Base-by-base conservation (phyloP, 2,797 vertebrate genomes). In the Pantherophis vulpinus region DNA sequence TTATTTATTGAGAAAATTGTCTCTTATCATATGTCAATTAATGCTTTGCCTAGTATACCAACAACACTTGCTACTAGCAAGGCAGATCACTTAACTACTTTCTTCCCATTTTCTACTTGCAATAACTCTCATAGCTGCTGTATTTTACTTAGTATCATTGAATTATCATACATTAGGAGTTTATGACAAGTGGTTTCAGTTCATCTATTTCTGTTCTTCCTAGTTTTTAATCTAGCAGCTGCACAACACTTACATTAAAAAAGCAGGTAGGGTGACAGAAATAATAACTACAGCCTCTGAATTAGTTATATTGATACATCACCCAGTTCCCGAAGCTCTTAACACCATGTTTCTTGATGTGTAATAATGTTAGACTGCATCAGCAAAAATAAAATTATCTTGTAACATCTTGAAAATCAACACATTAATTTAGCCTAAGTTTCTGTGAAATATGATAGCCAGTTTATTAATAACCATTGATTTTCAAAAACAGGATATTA, bases 11-110 rank as follows among this genome's bases (percentile, higher is more conserved):
- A 91, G 93, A 95, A 95, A 95, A 93, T 25, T 61, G 32, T 66
- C 79, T 89, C 47, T 91, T 93, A 88, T 96, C 97, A 96, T 96
- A 95, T 89, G 94, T 94, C 95, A 97, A 96, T 96, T 97, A 97
- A 95, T 95, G 93, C 47, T 60, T 88, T 90, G 87, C 60, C 95
- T 96, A 96, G 95, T 96, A 91, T 95, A 94, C 95, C 94, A 96
- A 90, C 88, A 96, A 94, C 59, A 95, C 92, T 94, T 96, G 66
- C 96, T 96, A 94, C 92, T 94, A 93, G 70, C 83, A 95, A 60
- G 94, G 93, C 47, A 55, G 90, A 92, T 12, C 86, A 93, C 87
- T 94, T 96, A 96, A 96, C 95, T 95, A 94, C 91, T 96, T 96
- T 94, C 93, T 94, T 95, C 89, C 89, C 93, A 89, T 94, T 86